Base-by-base conservation (phyloP, 2,888 invertebrate species). In the Lasioglossum zephyrum region DNA sequence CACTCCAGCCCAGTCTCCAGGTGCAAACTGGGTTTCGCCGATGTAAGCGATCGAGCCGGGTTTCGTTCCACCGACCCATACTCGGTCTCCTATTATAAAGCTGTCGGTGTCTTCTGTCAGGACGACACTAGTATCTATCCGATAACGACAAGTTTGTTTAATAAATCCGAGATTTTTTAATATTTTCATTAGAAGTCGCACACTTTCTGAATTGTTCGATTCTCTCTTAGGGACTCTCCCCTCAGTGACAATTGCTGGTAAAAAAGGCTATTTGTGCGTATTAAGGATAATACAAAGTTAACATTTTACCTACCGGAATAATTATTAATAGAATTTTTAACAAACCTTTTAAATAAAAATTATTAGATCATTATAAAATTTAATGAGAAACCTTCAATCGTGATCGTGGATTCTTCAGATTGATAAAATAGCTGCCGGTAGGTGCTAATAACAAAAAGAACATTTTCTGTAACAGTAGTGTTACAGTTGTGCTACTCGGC, bases 1-100 rank as follows among this genome's bases (percentile, higher is more conserved):
- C 85, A 99, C 97, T 76, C 99, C 99, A 75, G 99, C 99, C 99
- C 99, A 99, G 90, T 99, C 98, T 85, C 99, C 99, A 36, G 99
- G 98, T 26, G 99, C 99, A 96, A 99, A 99, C 95, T 99, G 98
- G 77, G 99, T 99, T 94, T 98, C 98, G 49, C 99, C 99, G 81
- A 99, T 97, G 95, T 98, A 99, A 66, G 99, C 98, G 91, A 99
- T 98, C 94, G 97, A 97, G 57, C 99, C 99, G 3, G 98, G 97
- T 94, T 99, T 99, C 78, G 97, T 97, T 81, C 98, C 98, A 92
- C 98, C 98, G 87, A 99, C 99, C 98, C 98, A 99, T 90, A 99
- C 98, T 88, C 98, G 96, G 94, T 99, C 98, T 47, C 99, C 99
- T 93, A 99, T 98, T 93, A 98, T 99, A 95, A 98, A 99, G 95